Evolutionary conservation across 1,140 invertebrate species (phyloP), one percentile per base, ranked within the genome.

Genomic region (Bombus pyrosoma): DNA sequence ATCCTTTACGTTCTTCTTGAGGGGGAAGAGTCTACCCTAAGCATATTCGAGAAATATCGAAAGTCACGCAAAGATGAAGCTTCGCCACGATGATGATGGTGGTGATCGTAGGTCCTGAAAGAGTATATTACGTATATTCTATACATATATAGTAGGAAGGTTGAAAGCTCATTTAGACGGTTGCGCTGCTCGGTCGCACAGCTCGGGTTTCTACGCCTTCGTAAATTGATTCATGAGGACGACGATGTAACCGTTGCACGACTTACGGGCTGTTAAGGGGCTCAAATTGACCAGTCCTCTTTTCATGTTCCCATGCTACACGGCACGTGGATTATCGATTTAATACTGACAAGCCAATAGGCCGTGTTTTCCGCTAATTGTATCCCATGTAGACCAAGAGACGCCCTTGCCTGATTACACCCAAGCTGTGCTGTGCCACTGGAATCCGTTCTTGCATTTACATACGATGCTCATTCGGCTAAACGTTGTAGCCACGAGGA

Each of bases 281-380:
- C 68, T 41, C 28, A 32, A 72, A 85, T 72, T 64, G 53, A 80
- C 57, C 68, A 39, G 66, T 39, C 41, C 76, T 75, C 47, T 85
- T 84, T 73, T 75, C 76, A 71, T 10, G 75, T 69, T 74, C 64
- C 22, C 82, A 22, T 62, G 76, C 18, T 66, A 75, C 41, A 82
- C 76, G 66, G 8, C 37, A n/a, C 32, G 76, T 62, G 76, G 68
- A 80, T 85, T 85, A 85, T 85, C 83, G 83, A 53, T 86, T 82
- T 68, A 59, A 82, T 78, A 82, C 28, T 2, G 37, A 64, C 59
- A 39, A 74, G n/a, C 74, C 82, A 85, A 53, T 68, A 68, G 53
- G 75, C 81, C 83, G 78, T 88, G 71, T 76, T 89, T 83, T 86
- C n/a, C 75, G 72, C 69, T 86, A 82, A 89, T 89, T 76, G 47